Conservation (phyloP, 2,797 vertebrate genomes). For the Dicrostonyx torquatus region DNA sequence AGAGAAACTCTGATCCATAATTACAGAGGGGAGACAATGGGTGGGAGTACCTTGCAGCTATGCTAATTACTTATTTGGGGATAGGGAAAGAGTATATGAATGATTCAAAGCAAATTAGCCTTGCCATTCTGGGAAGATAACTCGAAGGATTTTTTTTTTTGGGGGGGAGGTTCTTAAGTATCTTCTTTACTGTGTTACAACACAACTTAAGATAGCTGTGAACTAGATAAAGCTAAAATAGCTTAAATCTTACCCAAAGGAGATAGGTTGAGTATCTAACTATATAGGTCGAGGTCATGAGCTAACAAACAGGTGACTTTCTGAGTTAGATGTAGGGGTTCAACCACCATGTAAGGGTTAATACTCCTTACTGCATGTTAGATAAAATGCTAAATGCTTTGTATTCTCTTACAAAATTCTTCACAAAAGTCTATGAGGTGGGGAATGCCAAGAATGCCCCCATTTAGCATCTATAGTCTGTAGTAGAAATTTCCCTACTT, state of each 20-base stretch:
- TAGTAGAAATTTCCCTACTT: neutral
- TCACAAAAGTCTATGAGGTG: neutral
- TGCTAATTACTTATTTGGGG: neutral
- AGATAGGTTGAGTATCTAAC: neutral
- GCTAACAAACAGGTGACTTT: neutral
- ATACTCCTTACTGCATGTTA: neutral
- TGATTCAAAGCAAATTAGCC: slow-evolving; percentile 22
- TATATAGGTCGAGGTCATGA: neutral
- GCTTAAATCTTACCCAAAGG: slow-evolving; percentile 26
- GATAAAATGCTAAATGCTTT: neutral
- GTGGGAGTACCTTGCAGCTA: neutral
- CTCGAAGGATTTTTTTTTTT: neutral
- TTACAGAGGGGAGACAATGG: neutral
- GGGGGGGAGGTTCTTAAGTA: neutral
- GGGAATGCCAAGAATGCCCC: neutral
- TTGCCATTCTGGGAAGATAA: slow-evolving; percentile 1
- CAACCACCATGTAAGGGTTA: neutral
- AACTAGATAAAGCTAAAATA: neutral
- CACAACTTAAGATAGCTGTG: neutral
- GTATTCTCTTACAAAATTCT: slow-evolving; percentile 23
- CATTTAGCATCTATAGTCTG: neutral
- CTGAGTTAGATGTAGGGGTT: neutral
- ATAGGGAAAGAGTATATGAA: neutral
- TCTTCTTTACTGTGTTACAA: neutral
- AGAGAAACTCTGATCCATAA: slow-evolving; percentile 25